Evolutionary conservation across 2,113 vertebrate species (phyloP).

Genomic region (Tetrax tetrax): DNA sequence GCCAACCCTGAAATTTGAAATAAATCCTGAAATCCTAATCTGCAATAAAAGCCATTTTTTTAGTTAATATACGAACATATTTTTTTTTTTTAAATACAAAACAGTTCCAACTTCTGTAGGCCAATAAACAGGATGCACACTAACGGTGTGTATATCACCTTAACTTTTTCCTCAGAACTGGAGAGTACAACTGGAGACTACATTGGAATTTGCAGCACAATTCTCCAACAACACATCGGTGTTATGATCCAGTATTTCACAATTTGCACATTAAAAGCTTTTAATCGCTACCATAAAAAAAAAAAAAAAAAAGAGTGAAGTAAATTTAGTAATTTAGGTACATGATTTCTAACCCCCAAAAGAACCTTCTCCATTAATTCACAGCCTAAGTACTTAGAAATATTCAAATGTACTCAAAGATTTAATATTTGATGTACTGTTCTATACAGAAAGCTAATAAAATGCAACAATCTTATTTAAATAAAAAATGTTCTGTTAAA

Average conservation of each 20-base stretch:
- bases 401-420: background rate
- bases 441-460: background rate
- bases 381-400: background rate
- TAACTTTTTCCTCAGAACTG: background rate
- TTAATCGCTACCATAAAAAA: background rate
- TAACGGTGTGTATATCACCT: background rate
- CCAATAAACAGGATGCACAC: background rate
- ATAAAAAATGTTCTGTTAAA: background rate
- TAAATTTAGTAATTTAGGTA: background rate
- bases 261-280: background rate
- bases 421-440: background rate
- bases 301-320: background rate
- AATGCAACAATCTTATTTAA: background rate
- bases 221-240: background rate
- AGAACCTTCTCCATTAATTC: background rate
- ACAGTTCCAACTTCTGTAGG: background rate
- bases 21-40: background rate
- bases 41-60: background rate
- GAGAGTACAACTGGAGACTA: background rate
- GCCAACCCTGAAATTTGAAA: background rate
- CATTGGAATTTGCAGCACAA: background rate
- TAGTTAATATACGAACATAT: background rate
- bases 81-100: background rate
- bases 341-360: background rate
- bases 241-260: background rate